Evolutionary conservation across 2,888 invertebrate species (phyloP).

Genomic region (Chironomus riparius): DNA sequence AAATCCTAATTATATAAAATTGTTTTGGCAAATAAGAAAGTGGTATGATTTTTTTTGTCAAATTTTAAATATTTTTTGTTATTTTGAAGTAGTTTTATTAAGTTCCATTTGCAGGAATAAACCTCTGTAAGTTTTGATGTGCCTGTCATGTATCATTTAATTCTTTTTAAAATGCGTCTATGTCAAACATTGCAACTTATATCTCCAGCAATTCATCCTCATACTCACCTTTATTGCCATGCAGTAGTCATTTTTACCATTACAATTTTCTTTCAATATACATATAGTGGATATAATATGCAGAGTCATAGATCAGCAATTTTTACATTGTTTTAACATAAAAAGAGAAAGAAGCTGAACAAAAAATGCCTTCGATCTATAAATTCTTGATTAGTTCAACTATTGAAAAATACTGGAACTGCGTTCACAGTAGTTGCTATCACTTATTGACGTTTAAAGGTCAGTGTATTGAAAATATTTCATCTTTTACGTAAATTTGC

Average conservation of each 20-base stretch:
- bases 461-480: background rate
- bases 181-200: background rate
- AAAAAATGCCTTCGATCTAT: background rate
- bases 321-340: constrained; percentile 1
- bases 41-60: no score
- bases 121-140: no score
- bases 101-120: no score
- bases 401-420: background rate
- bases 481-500: no score
- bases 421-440: constrained; percentile 11
- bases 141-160: no score
- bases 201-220: background rate
- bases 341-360: no score
- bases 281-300: background rate
- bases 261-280: background rate
- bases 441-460: constrained; percentile 18
- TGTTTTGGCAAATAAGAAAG: no score
- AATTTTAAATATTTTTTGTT: no score
- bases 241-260: background rate
- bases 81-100: no score
- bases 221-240: background rate
- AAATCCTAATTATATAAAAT: no score
- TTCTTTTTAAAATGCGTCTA: no score
- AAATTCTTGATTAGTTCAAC: background rate
- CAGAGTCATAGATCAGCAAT: constrained; percentile 25